Base-by-base conservation (phyloP, 2,888 invertebrate genomes). In the Elmis aenea region DNA sequence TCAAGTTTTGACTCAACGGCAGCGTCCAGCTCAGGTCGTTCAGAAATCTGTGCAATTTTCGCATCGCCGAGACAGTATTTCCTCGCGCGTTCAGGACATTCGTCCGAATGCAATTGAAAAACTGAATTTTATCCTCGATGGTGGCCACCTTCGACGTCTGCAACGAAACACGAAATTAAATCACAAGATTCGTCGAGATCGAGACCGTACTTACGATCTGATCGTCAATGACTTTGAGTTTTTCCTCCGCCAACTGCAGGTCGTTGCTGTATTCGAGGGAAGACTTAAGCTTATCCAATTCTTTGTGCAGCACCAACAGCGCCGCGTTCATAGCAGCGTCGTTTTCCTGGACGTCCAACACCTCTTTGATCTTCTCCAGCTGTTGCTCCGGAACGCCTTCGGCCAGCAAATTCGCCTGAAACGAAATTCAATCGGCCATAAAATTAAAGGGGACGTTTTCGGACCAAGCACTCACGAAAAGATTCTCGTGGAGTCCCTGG, bases 11-110 rank as follows among this genome's bases (percentile, higher is more conserved):
- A 6, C 18, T 27, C 2, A 46, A 12, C 5, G 35, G 30, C 4
- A 25, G 15, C n/a, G 34, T 32, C 46, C 46, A 46, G 13, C 26
- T 32, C n/a, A 34, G 16, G 22, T 46, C 43, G 2, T 12, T 11
- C 2, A 38, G 42, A 8, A 43, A 46, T 15, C 38, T 37, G 8
- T 16, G 13, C n/a, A 40, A 30, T 30, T 46, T 40, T 12, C 15
- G 24, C 11, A 33, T 22, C 5, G 43, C 5, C 12, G n/a, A 21
- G n/a, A 9, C 13, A 20, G 2, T n/a, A 36, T 43, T 26, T 46
- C 40, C 3, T 27, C 35, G 3, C 31, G 40, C 5, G 13, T 24
- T 16, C 34, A 23, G 1, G 21, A 6, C 25, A 43, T 34, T 2
- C 20, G 15, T 2, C 28, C 27, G 14, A 5, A 40, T 27, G 16